Base-by-base conservation (phyloP, 2,888 invertebrate genomes). In the Sipha maydis region DNA sequence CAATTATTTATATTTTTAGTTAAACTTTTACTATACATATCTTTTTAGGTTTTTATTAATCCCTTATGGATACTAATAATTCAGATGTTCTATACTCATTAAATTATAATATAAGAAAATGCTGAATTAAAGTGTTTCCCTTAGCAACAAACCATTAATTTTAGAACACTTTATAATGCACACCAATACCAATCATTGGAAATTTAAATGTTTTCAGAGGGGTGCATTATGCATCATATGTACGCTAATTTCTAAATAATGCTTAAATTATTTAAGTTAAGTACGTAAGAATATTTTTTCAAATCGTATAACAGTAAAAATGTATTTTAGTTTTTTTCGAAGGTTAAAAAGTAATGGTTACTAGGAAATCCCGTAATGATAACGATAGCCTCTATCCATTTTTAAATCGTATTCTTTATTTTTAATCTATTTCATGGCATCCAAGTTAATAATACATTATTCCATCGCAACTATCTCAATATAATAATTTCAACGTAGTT, bases 71-170 rank as follows among this genome's bases (percentile, higher is more conserved):
- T 17, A 73, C 54, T 31, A 83, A 83, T 73, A 83, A 83, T 83
- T 83, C 73, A 73, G 83, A 83, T 17, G 31, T 48, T 54, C 25
- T 73, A 7, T 34, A 34, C 48, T 54, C 83, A 83, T 83, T 73
- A 73, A 71, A 73, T 83, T 73, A 73, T 83, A 83, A 83, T 73
- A n/a, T 31, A 34, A 48, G 54, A 73, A 83, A 54, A 73, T 28
- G 48, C 25, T 25, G 54, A n/a, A 71, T 83, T 34, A 54, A 14
- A 9, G 8, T 14, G 83, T 54, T 54, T 73, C 83, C 71, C 71
- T 73, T 17, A n/a, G 83, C 54, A 73, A 54, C 71, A 83, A 73
- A 34, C 48, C 83, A 83, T 73, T 83, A 34, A 83, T 83, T 83
- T 83, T 83, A 67, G 14, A 28, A 71, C 71, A 31, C 31, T 71